These are phyloP conservation scores for Dasysyrphus tricinctus DNA, from an alignment of 2,888 invertebrate genomes.

Conservation along the genomic window DNA sequence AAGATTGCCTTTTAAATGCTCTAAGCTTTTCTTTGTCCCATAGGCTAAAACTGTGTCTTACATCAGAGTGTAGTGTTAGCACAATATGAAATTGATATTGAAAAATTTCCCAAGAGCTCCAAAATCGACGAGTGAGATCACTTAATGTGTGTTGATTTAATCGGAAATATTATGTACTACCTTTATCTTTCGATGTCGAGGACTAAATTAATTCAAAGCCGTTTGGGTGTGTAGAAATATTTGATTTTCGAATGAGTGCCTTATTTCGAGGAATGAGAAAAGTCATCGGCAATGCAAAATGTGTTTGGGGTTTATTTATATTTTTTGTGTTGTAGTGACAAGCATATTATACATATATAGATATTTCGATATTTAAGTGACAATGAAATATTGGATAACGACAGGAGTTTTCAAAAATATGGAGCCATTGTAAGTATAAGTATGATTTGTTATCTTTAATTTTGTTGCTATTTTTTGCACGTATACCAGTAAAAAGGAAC, in stretches of 20 bases:
- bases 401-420: neutral
- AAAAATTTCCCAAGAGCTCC: conserved; percentile 37
- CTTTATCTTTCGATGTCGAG: too few relatives aligned
- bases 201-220: neutral
- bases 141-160: neutral
- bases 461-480: too few relatives aligned
- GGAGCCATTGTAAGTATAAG: conserved; percentile 18
- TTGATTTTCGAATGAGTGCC: conserved; percentile 51
- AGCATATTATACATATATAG: neutral
- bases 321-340: neutral
- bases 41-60: neutral
- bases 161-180: neutral
- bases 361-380: neutral
- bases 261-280: conserved; percentile 23
- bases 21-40: conserved; percentile 36
- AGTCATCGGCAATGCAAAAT: neutral
- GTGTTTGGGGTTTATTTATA: neutral
- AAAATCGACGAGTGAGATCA: neutral
- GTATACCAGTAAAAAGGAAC: too few relatives aligned
- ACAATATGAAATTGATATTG: conserved; percentile 49
- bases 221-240: conserved; percentile 37
- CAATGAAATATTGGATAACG: neutral
- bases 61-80: conserved; percentile 42
- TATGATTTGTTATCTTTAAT: neutral
- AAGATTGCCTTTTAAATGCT: conserved; percentile 50